These are phyloP conservation scores for Bacillus rossius DNA, from an alignment of 1,140 invertebrate species.

Conservation along the genomic window DNA sequence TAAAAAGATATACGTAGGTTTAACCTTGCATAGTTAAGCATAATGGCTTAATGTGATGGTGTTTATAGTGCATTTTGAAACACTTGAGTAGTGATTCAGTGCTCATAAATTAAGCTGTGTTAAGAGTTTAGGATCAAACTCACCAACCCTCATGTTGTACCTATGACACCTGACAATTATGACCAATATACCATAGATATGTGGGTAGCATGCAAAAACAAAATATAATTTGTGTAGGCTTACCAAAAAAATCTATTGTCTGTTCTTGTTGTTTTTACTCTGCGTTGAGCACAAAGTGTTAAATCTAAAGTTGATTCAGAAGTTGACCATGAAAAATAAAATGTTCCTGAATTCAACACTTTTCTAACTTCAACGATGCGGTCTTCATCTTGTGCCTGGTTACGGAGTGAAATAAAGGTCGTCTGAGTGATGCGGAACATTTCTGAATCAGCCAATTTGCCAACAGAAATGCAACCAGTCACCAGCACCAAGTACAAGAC, in stretches of 20 bases:
- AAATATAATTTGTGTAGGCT: slow-evolving; percentile 17
- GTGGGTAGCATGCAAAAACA: too few relatives aligned
- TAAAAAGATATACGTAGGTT: too few relatives aligned
- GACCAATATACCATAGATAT: too few relatives aligned
- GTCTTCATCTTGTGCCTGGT: slow-evolving; percentile 73
- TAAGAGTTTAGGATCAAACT: too few relatives aligned
- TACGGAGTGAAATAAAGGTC: slow-evolving; percentile 80
- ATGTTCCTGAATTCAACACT: slow-evolving; percentile 92
- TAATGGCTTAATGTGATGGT: too few relatives aligned
- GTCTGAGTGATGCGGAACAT: slow-evolving; percentile 92
- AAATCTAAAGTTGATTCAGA: slow-evolving; percentile 66
- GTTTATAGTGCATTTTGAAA: too few relatives aligned
- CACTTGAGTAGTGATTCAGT: too few relatives aligned
- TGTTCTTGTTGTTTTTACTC: slow-evolving; percentile 66
- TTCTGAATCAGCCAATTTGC: slow-evolving; percentile 89
- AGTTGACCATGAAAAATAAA: slow-evolving; percentile 87
- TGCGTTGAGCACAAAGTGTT: slow-evolving; percentile 87
- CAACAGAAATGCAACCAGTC: slow-evolving; percentile 91
- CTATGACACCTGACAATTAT: too few relatives aligned
- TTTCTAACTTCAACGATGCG: slow-evolving; percentile 77
- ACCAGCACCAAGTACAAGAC: slow-evolving; percentile 85
- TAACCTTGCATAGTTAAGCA: too few relatives aligned
- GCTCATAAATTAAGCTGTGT: too few relatives aligned
- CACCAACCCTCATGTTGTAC: too few relatives aligned
- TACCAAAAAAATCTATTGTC: slow-evolving; percentile 96